Conservation (phyloP, 2,113 vertebrate genomes). For the Illadopsis cleaveri region DNA sequence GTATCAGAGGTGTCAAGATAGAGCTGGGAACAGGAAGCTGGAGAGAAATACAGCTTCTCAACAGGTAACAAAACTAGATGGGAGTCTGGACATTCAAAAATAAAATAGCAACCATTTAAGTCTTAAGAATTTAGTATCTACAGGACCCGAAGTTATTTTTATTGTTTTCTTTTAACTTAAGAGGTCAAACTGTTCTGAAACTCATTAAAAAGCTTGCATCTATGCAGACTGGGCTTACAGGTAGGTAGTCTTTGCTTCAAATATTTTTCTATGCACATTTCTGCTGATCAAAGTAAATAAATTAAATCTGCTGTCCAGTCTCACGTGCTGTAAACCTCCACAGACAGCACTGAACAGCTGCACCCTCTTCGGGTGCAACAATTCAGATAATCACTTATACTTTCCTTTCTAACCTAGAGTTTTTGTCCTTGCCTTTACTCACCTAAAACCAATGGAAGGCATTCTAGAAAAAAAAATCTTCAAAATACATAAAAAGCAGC, state of each 20-base stretch:
- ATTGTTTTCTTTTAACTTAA: neutral
- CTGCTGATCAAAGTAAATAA: neutral
- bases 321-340: neutral
- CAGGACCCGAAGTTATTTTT: neutral
- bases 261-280: neutral
- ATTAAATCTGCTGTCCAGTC: neutral
- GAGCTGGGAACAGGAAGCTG: neutral
- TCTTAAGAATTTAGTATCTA: neutral
- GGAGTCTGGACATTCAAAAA: neutral
- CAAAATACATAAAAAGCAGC: neutral
- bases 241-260: neutral
- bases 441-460: neutral
- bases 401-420: neutral
- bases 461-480: neutral
- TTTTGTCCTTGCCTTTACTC: neutral
- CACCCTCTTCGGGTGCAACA: neutral
- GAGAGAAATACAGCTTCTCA: neutral
- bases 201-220: neutral
- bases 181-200: neutral
- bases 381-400: neutral
- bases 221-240: neutral
- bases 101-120: neutral
- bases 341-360: neutral
- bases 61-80: neutral
- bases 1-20: neutral